Evolutionary conservation across 2,113 vertebrate genomes (phyloP).

Genomic region (Haemorhous mexicanus): DNA sequence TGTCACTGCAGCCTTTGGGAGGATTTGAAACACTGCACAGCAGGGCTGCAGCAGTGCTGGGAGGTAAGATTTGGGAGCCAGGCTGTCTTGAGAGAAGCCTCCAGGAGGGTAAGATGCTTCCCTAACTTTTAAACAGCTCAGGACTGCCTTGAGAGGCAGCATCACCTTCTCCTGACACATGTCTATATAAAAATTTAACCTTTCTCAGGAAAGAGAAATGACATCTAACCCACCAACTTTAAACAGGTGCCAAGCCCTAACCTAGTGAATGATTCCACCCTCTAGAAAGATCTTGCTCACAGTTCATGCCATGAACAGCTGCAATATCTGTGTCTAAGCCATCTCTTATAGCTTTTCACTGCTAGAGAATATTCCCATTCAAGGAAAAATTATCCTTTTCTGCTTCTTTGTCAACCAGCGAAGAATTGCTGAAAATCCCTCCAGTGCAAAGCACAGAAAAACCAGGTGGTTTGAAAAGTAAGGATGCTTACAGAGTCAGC

Average conservation of each 20-base stretch:
- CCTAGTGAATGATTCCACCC: neutral
- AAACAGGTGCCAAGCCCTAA: neutral
- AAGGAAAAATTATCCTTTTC: neutral
- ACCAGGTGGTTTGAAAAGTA: neutral
- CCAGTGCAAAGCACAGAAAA: neutral
- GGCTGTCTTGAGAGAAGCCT: neutral
- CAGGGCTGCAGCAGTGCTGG: neutral
- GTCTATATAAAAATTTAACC: neutral
- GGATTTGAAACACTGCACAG: neutral
- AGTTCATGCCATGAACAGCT: neutral
- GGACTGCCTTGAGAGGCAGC: neutral
- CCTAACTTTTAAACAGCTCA: neutral
- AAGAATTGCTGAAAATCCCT: neutral
- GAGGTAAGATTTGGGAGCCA: neutral
- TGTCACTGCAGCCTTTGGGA: neutral
- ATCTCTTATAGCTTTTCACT: neutral
- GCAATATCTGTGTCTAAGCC: neutral
- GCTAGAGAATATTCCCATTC: neutral
- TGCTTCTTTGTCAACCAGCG: neutral
- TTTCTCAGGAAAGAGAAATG: neutral
- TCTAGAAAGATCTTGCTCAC: neutral
- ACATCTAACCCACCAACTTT: neutral
- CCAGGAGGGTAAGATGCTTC: neutral
- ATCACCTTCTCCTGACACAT: neutral
- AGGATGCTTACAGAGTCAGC: conserved; percentile 89